Base-by-base conservation (phyloP, 2,888 invertebrate genomes). In the Lasioglossum villosulum region DNA sequence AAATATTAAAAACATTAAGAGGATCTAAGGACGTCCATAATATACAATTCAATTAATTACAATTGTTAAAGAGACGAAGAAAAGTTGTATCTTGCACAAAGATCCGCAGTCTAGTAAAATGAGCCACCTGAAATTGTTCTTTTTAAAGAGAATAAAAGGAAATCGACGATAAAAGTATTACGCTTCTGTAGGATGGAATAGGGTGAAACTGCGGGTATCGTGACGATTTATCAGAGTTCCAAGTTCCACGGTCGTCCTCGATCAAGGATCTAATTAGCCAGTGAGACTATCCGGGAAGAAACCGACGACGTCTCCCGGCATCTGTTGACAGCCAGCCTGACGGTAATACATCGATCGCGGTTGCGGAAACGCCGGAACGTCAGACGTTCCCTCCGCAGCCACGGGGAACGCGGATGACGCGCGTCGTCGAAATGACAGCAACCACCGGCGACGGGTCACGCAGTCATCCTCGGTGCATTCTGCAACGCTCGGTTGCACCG, bases 401-500 rank as follows among this genome's bases (percentile, higher is more conserved):
- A 37, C 74, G 75, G 48, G 23, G 76, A 76, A 79, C 84, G 84
- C 14, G 59, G 76, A 70, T 76, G 85, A 85, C 74, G 85, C 37
- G 19, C 56, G 52, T 56, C 82, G 82, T 52, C 73, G 83, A 80
- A 77, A 80, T 81, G 86, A 87, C 86, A 86, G 80, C 70, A 85
- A 82, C 86, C 86, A 86, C 82, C 82, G 78, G 63, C 72, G 86
- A 77, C 76, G 86, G 86, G 86, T 87, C 86, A 87, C 56, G 75
- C 80, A 83, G 86, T 80, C 74, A 86, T 87, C 86, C 86, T 78
- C 80, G 86, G 48, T 66, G 78, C 87, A 81, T 86, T 87, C 83
- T 87, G 78, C 80, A 68, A 86, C 86, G 86, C 83, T 83, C 80
- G 86, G 86, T 78, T 87, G 86, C 87, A 81, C 73, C 80, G 76